phyloP scores from a whole-genome alignment of 2,888 invertebrate species.

The Drosophila basisetae region DNA sequence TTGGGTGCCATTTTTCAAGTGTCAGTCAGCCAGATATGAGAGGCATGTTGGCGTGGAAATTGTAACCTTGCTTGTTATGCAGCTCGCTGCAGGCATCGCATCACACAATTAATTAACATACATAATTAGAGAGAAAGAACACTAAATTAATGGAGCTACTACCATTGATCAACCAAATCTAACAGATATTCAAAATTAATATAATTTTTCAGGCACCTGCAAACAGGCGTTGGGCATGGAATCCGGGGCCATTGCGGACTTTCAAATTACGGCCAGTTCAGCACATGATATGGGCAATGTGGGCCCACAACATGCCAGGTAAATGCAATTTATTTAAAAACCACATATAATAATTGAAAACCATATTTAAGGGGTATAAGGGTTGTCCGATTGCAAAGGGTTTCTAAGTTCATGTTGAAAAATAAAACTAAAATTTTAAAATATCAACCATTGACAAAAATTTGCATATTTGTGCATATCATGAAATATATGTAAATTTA shows the following conservation, averaged over 20 bases:
- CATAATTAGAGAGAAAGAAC: conserved; percentile 20
- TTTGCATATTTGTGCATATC: not conserved
- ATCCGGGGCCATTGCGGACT: conserved; percentile 91
- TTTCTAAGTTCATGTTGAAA: not conserved
- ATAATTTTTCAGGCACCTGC: conserved; percentile 87
- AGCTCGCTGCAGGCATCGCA: conserved; percentile 52
- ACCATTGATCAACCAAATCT: conserved; percentile 28
- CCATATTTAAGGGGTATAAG: not conserved
- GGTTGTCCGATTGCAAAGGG: not conserved
- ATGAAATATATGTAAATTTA: not conserved
- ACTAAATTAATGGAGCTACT: conserved; percentile 31
- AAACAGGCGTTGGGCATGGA: conserved; percentile 92
- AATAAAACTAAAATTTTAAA: not conserved
- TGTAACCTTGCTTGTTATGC: conserved; percentile 49
- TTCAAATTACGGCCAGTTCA: conserved; percentile 92
- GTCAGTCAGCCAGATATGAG: conserved; percentile 47
- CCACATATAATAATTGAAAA: not conserved
- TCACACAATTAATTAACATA: conserved; percentile 53
- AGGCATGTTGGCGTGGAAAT: conserved; percentile 44
- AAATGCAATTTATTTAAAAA: conserved; percentile 71
- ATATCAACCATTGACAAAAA: not conserved
- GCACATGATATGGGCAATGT: conserved; percentile 92
- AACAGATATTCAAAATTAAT: conserved; percentile 26
- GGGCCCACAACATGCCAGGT: conserved; percentile 93
- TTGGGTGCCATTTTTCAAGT: conserved; percentile 57